phyloP scores from a whole-genome alignment of 2,113 vertebrate genomes.

The Crotalus tigris region DNA sequence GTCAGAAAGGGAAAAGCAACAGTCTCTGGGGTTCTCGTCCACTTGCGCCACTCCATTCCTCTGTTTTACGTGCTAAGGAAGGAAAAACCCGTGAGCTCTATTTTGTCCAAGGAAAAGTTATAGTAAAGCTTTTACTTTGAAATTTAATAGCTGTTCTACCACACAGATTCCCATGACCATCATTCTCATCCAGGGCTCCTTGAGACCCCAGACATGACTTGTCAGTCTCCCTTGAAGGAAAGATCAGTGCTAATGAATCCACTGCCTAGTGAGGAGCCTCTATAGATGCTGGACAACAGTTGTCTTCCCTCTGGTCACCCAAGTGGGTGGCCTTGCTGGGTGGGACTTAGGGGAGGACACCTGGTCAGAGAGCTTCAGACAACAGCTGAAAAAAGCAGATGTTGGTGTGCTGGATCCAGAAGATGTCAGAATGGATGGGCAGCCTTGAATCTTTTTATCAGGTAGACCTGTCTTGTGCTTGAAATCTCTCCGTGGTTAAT shows the following conservation, averaged over 20 bases:
- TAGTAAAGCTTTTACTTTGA: background rate
- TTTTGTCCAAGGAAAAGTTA: background rate
- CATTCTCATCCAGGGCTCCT: background rate
- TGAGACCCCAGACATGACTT: background rate
- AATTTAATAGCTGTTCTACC: background rate
- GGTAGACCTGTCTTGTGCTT: too few relatives aligned
- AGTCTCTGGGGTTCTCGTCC: background rate
- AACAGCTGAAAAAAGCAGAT: background rate
- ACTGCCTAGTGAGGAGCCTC: background rate
- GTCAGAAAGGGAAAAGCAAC: background rate
- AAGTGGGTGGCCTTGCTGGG: too few relatives aligned
- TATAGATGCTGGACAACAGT: background rate
- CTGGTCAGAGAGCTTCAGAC: background rate
- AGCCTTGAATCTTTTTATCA: fast-evolving
- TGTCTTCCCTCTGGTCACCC: background rate
- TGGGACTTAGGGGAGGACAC: background rate
- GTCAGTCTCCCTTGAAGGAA: background rate
- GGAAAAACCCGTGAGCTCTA: background rate
- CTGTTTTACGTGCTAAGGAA: background rate
- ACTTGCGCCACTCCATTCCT: background rate
- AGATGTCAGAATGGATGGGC: too few relatives aligned
- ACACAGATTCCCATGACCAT: background rate
- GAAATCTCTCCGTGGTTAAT: background rate
- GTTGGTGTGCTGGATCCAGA: background rate
- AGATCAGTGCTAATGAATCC: background rate